phyloP scores from a whole-genome alignment of 2,888 invertebrate species.

The Plusia festucae region DNA sequence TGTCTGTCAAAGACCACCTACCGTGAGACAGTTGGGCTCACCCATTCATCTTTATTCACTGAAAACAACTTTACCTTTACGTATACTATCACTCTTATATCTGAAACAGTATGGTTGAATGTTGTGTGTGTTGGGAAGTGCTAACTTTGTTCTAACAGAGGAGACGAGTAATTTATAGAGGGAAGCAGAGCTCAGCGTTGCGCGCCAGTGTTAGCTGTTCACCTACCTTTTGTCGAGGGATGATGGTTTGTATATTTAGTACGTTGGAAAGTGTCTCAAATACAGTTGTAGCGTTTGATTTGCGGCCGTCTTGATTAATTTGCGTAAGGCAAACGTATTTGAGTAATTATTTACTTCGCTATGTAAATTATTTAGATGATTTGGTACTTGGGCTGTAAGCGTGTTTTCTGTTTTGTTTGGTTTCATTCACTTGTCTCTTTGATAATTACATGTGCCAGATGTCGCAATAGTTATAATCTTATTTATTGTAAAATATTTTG shows the following conservation, averaged over 20 bases:
- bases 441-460: background rate
- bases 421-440: background rate
- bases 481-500: too few relatives aligned
- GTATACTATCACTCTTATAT: background rate
- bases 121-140: conserved; percentile 5
- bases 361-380: conserved; percentile 32
- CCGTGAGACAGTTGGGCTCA: conserved; percentile 74
- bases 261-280: conserved; percentile 38
- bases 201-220: conserved; percentile 43
- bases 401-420: conserved; percentile 27
- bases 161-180: conserved; percentile 77
- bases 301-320: conserved; percentile 55
- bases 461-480: background rate
- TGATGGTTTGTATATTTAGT: conserved; percentile 58
- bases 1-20: conserved; percentile 87
- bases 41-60: conserved; percentile 85
- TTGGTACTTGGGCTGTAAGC: conserved; percentile 26
- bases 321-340: conserved; percentile 45
- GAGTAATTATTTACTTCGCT: conserved; percentile 46
- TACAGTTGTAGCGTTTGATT: conserved; percentile 52
- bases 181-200: conserved; percentile 51
- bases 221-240: conserved; percentile 54
- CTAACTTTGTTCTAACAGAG: conserved; percentile 55
- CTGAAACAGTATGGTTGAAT: rapidly evolving
- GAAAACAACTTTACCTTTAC: conserved; percentile 48